These are phyloP conservation scores for Notechis scutatus DNA, from an alignment of 2,113 vertebrate genomes.

Conservation along the genomic window DNA sequence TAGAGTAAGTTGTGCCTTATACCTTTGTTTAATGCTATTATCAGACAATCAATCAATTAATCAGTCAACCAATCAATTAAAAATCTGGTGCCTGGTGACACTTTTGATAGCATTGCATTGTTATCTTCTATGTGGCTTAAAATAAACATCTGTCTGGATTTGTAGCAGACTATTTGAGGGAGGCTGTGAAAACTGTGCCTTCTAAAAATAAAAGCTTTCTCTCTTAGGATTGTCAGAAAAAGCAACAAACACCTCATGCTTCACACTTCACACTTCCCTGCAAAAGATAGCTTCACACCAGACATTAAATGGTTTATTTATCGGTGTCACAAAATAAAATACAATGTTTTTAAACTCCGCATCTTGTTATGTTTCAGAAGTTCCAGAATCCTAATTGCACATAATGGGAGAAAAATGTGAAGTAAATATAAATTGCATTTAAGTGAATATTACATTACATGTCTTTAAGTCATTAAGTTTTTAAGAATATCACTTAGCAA, in stretches of 20 bases:
- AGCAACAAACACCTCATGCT: not conserved
- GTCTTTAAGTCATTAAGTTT: too few relatives aligned
- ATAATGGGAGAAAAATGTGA: not conserved
- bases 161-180: not conserved
- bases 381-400: not conserved
- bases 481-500: not conserved
- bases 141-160: not conserved
- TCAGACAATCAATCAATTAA: not conserved
- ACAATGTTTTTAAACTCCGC: not conserved
- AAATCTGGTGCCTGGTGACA: not conserved
- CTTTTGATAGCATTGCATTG: not conserved
- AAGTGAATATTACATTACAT: not conserved
- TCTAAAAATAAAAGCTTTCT: not conserved
- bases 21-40: not conserved
- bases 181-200: not conserved
- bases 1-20: not conserved
- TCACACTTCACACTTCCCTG: not conserved
- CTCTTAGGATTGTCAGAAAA: not conserved
- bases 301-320: not conserved
- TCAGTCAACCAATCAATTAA: not conserved
- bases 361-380: not conserved
- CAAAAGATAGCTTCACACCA: not conserved
- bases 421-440: not conserved
- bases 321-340: not conserved
- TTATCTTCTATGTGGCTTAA: conserved; percentile 17